Conservation (phyloP, 1,140 invertebrate genomes). For the Megalopta genalis region DNA sequence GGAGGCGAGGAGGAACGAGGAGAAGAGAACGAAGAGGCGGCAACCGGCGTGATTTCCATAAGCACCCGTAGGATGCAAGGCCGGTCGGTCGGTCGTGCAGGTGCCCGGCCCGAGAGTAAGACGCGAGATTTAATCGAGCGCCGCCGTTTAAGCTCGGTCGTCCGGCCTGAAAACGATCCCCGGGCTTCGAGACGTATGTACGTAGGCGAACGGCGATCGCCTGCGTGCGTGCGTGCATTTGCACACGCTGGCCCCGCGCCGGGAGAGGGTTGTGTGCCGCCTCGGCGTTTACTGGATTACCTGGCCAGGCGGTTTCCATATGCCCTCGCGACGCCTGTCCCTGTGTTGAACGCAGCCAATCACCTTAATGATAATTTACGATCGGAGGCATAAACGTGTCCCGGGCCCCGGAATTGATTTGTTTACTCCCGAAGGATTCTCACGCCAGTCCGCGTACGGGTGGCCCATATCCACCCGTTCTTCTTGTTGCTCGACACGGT, state of each 20-base stretch:
- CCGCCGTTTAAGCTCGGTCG: constrained; percentile 27
- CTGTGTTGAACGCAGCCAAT: constrained; percentile 65
- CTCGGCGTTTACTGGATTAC: constrained; percentile 50
- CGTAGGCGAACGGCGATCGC: too few species aligned
- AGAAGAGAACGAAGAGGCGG: neutral
- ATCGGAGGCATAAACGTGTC: constrained; percentile 73
- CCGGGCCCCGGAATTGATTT: constrained; percentile 72
- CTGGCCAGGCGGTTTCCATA: constrained; percentile 49
- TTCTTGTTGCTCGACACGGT: constrained; percentile 26
- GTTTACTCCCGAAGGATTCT: constrained; percentile 73
- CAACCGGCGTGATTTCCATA: neutral
- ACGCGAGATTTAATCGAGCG: constrained; percentile 24
- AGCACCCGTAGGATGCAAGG: neutral
- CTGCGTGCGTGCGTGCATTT: too few species aligned
- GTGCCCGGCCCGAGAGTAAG: neutral
- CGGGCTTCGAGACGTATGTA: neutral
- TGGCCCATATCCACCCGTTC: constrained; percentile 3
- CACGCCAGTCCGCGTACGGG: constrained; percentile 65
- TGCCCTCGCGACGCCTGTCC: constrained; percentile 23
- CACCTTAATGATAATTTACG: constrained; percentile 79
- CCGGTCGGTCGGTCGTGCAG: neutral
- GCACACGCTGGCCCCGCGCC: neutral
- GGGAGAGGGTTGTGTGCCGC: neutral
- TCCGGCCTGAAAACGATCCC: neutral
- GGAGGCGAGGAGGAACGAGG: neutral